Conservation (phyloP, 2,113 vertebrate species). For the Anthoscopus minutus region DNA sequence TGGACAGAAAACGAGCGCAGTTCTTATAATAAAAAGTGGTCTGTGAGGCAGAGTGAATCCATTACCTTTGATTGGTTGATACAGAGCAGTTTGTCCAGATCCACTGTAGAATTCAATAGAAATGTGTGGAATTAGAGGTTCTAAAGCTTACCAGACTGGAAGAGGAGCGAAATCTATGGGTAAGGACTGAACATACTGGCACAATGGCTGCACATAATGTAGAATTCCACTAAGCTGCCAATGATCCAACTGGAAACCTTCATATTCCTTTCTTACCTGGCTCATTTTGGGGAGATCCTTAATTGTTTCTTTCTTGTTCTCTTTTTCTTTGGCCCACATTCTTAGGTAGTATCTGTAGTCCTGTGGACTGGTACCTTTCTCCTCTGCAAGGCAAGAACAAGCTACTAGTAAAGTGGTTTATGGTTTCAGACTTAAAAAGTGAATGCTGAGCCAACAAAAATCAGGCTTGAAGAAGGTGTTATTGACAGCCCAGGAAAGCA, state of each 20-base stretch:
- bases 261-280: slow-evolving; percentile 77
- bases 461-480: not conserved
- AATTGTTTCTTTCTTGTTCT: slow-evolving; percentile 87
- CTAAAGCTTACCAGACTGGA: not conserved
- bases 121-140: not conserved
- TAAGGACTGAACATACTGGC: not conserved
- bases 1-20: not conserved
- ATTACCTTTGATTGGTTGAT: not conserved
- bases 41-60: not conserved
- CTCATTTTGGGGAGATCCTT: slow-evolving; percentile 96
- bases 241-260: not conserved
- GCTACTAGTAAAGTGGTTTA: not conserved
- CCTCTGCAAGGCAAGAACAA: slow-evolving; percentile 71
- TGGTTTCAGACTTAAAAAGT: not conserved
- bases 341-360: slow-evolving; percentile 93
- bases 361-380: slow-evolving; percentile 77
- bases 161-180: not conserved
- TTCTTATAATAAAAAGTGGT: not conserved
- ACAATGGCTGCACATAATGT: not conserved
- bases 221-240: not conserved
- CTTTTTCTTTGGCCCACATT: slow-evolving; percentile 93
- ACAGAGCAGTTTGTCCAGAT: not conserved
- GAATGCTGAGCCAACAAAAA: not conserved
- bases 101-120: not conserved
- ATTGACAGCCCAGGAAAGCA: not conserved